Conservation (phyloP, 1,140 invertebrate species). For the Centruroides sculpturatus region DNA sequence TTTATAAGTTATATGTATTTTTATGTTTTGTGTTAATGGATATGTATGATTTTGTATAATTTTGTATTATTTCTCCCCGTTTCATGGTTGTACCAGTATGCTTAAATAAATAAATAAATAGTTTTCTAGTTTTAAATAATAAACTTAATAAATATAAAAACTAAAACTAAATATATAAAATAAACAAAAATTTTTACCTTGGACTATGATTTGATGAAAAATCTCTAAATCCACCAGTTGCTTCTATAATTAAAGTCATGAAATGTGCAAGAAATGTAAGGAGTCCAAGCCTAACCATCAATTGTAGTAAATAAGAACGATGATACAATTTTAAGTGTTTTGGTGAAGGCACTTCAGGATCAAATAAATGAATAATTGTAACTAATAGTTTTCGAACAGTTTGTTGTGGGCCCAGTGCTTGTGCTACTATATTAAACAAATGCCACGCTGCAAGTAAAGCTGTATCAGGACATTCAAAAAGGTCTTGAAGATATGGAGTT, state of each 20-base stretch:
- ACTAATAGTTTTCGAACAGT: slow-evolving; percentile 12
- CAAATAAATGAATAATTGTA: slow-evolving; percentile 16
- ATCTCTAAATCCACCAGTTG: slow-evolving; percentile 83
- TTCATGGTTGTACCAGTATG: no score
- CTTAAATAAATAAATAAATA: no score
- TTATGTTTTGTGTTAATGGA: no score
- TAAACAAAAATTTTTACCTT: slow-evolving; percentile 2
- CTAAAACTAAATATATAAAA: no score
- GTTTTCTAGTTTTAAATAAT: no score
- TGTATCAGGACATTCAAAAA: slow-evolving; percentile 61
- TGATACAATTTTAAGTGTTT: slow-evolving; percentile 78
- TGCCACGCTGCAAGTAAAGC: slow-evolving; percentile 61
- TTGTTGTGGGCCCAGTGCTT: slow-evolving; percentile 42
- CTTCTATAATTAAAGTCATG: slow-evolving; percentile 74
- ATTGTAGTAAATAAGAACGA: slow-evolving; percentile 75
- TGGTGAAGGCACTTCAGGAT: slow-evolving; percentile 24
- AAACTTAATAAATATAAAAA: no score
- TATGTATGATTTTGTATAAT: no score
- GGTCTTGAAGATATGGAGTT: slow-evolving; percentile 60
- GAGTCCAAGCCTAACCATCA: slow-evolving; percentile 78
- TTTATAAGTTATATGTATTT: no score
- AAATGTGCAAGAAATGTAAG: slow-evolving; percentile 72
- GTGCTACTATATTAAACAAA: slow-evolving; percentile 65
- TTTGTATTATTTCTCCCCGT: no score
- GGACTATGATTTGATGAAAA: slow-evolving; percentile 22